A percentile compares a stretch with the other conserved stretches of the same genome.
phyloP scores from a whole-genome alignment of 2,113 vertebrate species.

The Ptychochromis oligacanthus region DNA sequence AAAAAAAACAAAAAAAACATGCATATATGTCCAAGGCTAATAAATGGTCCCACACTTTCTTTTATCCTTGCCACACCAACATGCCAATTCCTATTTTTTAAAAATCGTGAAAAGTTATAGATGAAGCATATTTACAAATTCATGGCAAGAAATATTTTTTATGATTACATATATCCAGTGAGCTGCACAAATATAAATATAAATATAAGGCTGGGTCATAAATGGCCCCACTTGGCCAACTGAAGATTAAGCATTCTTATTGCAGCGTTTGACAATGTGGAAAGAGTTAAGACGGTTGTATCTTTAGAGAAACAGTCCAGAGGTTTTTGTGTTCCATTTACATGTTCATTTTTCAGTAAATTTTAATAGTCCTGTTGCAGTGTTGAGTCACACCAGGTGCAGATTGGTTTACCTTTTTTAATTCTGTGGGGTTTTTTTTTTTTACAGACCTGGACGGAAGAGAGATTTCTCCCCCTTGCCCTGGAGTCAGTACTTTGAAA shows the following conservation, averaged over 20 bases:
- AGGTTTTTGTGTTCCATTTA: not conserved
- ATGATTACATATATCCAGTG: too few relatives aligned
- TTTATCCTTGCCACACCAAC: not conserved
- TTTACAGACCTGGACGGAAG: slow-evolving; percentile 91
- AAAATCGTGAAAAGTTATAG: too few relatives aligned
- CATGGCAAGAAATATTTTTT: too few relatives aligned
- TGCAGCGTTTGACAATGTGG: not conserved
- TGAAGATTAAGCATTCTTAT: too few relatives aligned
- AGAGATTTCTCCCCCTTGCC: slow-evolving; percentile 91
- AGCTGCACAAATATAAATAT: too few relatives aligned
- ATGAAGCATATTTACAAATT: too few relatives aligned
- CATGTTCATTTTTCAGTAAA: not conserved
- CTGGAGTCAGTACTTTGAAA: slow-evolving; percentile 98
- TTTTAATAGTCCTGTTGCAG: not conserved
- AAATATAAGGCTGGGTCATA: too few relatives aligned
- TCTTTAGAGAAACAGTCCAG: not conserved
- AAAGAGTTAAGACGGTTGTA: not conserved
- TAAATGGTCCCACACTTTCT: not conserved
- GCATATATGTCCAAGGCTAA: not conserved
- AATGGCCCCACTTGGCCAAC: too few relatives aligned
- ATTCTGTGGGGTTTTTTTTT: not conserved
- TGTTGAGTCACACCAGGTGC: not conserved
- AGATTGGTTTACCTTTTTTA: not conserved
- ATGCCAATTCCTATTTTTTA: not conserved
- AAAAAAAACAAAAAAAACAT: not conserved